Conservation (phyloP, 2,888 invertebrate species). For the Tenthredo amoena region DNA sequence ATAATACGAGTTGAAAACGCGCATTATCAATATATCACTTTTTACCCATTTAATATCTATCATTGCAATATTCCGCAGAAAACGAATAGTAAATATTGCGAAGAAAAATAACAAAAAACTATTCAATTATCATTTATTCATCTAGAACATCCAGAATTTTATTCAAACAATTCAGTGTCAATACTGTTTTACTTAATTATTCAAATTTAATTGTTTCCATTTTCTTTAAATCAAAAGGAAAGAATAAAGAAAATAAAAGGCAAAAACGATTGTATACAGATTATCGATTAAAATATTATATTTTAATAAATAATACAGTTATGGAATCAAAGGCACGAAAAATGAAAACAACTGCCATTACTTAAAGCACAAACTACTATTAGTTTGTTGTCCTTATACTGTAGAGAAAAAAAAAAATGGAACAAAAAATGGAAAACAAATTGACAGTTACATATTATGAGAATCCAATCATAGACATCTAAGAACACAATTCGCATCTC, state of each 20-base stretch:
- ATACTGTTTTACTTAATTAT: slow-evolving; percentile 65
- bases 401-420: background rate
- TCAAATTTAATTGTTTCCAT: background rate
- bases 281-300: slow-evolving; percentile 60
- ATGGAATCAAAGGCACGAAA: slow-evolving; percentile 74
- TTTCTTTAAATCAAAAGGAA: background rate
- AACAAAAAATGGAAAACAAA: background rate
- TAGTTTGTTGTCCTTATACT: slow-evolving; percentile 66
- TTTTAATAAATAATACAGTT: slow-evolving; percentile 73
- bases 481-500: slow-evolving; percentile 7
- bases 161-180: slow-evolving; percentile 63
- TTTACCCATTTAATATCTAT: background rate
- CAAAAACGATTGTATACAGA: slow-evolving; percentile 35
- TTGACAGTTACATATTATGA: slow-evolving; percentile 33
- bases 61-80: background rate
- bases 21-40: background rate
- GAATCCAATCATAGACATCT: slow-evolving; percentile 2
- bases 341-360: slow-evolving; percentile 63
- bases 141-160: slow-evolving; percentile 75
- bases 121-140: slow-evolving; percentile 70
- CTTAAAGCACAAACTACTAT: slow-evolving; percentile 69
- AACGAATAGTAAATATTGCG: slow-evolving; percentile 2
- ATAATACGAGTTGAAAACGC: background rate
- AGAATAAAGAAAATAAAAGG: slow-evolving; percentile 58
- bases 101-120: background rate